These are phyloP conservation scores for Guaruba guarouba DNA, from an alignment of 2,113 vertebrate genomes.

Conservation along the genomic window DNA sequence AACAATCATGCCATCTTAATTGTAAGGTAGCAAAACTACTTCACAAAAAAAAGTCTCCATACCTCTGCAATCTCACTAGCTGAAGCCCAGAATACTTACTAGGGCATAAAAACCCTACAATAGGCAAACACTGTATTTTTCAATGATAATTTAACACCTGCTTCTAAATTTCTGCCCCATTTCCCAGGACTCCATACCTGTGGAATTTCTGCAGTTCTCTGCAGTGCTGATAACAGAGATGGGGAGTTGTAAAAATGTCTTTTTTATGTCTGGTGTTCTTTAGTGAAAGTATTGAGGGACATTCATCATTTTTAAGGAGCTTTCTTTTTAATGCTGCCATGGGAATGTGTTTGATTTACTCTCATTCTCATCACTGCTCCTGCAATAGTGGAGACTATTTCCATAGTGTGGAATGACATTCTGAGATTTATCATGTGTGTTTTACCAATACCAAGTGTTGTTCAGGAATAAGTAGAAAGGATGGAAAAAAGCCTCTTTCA, in stretches of 20 bases:
- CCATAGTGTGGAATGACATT: not conserved
- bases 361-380: not conserved
- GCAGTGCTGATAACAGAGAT: slow-evolving; percentile 38
- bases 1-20: not conserved
- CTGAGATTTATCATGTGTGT: not conserved
- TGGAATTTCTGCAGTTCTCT: slow-evolving; percentile 35
- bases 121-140: not conserved
- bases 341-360: slow-evolving; percentile 57
- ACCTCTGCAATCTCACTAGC: not conserved
- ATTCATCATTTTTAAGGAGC: slow-evolving; percentile 52
- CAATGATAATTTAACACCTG: slow-evolving; percentile 39
- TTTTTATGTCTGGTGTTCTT: slow-evolving; percentile 46
- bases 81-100: not conserved
- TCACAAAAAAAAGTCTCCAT: not conserved
- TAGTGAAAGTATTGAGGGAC: slow-evolving; percentile 18
- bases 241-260: slow-evolving; percentile 48
- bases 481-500: not conserved
- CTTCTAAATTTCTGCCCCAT: slow-evolving; percentile 9
- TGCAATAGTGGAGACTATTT: not conserved
- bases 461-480: not conserved
- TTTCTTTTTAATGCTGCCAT: slow-evolving; percentile 15
- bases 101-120: not conserved
- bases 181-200: not conserved
- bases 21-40: not conserved
- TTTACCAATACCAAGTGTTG: not conserved